Evolutionary conservation across 2,888 invertebrate genomes (phyloP), one percentile per base, ranked within the genome.

Genomic region (Leptothorax acervorum): DNA sequence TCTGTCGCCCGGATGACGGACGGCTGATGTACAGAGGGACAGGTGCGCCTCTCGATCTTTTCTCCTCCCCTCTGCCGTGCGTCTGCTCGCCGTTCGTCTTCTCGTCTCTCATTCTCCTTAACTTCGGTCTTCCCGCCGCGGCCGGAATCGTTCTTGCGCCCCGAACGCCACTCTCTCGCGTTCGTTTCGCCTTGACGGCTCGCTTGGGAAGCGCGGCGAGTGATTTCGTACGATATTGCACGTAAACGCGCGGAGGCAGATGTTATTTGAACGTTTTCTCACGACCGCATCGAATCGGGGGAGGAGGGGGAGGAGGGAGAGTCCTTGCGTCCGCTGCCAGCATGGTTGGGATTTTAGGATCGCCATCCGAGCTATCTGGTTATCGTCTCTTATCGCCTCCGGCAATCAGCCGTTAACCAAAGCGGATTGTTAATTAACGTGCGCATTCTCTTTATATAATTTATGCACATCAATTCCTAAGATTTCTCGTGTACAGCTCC

Each of bases 1-100:
- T 90, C 86, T 88, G 93, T 92, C 93, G 89, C 86, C 89, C 84
- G 90, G 85, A 90, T 94, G 94, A 94, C 90, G 93, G 93, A 93
- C 93, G 93, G 90, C 90, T 94, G 94, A 94, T 93, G 93, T 93
- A 94, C 93, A 92, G 92, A 90, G 92, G 90, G 93, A 94, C 94
- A 94, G 94, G 94, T 94, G 94, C 93, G 89, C 91, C 86, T 86
- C 86, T 88, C 87, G 87, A 89, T 85, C 85, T 87, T 87, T 85
- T 70, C 87, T 86, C 82, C 84, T 83, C 81, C 35, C 48, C 84
- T 53, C 60, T 79, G 48, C 74, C 75, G 63, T 35, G 62, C 70
- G 45, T 65, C 60, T 75, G 75, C 73, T 63, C 79, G 68, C 85
- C 75, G 83, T 87, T 84, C 68, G 63, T 73, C 51, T 73, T 88